Base-by-base conservation (phyloP, 2,888 invertebrate species). In the Lasioglossum vierecki region DNA sequence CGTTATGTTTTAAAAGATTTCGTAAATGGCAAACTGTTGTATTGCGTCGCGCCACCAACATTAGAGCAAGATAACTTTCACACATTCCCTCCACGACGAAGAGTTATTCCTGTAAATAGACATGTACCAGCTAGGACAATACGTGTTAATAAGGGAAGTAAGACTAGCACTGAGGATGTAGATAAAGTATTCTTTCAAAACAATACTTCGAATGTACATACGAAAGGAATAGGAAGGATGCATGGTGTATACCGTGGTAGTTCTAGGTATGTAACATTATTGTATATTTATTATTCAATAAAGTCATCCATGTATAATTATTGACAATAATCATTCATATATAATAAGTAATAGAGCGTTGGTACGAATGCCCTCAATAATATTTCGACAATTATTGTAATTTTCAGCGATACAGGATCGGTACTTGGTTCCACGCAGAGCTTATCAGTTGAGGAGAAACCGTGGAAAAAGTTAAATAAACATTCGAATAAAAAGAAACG, bases 1-100 rank as follows among this genome's bases (percentile, higher is more conserved):
- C 96, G 99, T 57, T 97, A 98, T 83, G 96, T 99, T 84, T 96
- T 99, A 0, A 99, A 99, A 94, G 99, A 99, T 94, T 98, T 97
- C 90, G 97, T 98, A 1, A 97, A 97, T 94, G 99, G 99, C 0
- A 97, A 97, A 90, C 95, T 99, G 57, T 95, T 97, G 4, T 99
- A 97, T 96, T 98, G 97, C 79, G 96, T 97, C 88, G 97, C 98
- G 0, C 99, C 99, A 4, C 98, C 99, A 0, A 97, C 96, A 15
- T 92, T 95, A 0, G 91, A 95, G 1, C 97, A 97, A 86, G 95
- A 96, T 1, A 95, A 96, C 0, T 97, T 97, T 92, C 97, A 97
- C 87, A 94, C 88, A 41, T 97, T 96, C 94, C 96, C 96, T 4
- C 95, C 95, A 63, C 94, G 95, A 76, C 93, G 94, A 81, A 96